Evolutionary conservation across 1,140 invertebrate genomes (phyloP), one percentile per base, ranked within the genome.

Genomic region (Drosophila kohkoa): DNA sequence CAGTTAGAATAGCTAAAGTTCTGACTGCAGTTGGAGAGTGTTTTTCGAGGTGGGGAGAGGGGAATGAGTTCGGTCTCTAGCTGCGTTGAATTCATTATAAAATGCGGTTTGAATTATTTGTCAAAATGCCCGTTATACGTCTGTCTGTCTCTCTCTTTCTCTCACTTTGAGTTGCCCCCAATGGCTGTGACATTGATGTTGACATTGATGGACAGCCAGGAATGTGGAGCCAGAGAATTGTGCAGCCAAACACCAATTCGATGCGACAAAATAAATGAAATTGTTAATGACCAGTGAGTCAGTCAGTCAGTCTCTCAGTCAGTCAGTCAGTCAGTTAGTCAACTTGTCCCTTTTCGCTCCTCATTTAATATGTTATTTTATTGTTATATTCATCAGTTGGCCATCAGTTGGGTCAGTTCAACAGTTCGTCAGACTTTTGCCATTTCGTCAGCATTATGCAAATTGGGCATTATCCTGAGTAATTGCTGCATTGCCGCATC

Each of bases 101-200:
- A 87, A 77, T 87, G 83, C 55, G 80, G 75, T 83, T 83, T 75
- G 75, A 90, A 81, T 87, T 90, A 90, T 87, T 83, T 90, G 87
- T 90, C 87, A 81, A 66, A 77, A 70, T 77, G 74, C 57, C 48
- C 57, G 46, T 64, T 62, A 79, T 76, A 70, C 66, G 77, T 72
- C 79, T 75, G 75, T 32, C 35, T 38, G 35, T 10, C 35, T 38
- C 7, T 38, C 35, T 10, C 7, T 38, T 10, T 10, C 73, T 15
- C 48, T 57, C 59, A 38, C 16, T 62, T 48, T 63, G 46, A 43
- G 15, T 16, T 25, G 16, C 32, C 25, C 49, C 13, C 57, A 69
- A 38, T 49, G 32, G 30, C 38, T 48, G 60, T 89, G 85, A 89
- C 85, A 76, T 85, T 88, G 85, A 88, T 88, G 81, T 74, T 88